phyloP scores from a whole-genome alignment of 2,888 invertebrate genomes.

The Lasioglossum pauxillum region DNA sequence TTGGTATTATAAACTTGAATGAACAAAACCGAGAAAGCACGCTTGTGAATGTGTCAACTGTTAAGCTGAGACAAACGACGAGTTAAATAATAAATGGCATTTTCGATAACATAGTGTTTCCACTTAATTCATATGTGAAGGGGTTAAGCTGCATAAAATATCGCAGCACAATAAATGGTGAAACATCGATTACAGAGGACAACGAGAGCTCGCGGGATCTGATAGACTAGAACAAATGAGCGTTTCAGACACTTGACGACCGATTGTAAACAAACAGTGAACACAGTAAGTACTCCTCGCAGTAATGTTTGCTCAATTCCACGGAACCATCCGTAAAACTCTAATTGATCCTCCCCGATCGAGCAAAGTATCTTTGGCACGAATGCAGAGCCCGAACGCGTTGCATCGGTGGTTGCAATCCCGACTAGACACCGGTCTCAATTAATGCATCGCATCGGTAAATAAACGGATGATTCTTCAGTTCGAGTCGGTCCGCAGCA shows the following conservation, averaged over 20 bases:
- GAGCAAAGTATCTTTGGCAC: constrained; percentile 37
- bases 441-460: constrained; percentile 79
- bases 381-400: constrained; percentile 27
- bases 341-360: constrained; percentile 32
- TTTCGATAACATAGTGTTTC: neutral
- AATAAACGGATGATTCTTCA: constrained; percentile 81
- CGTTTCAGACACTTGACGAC: neutral
- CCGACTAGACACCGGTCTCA: constrained; percentile 76
- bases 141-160: neutral
- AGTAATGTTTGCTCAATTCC: constrained; percentile 33
- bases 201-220: neutral
- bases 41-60: neutral
- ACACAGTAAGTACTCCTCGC: constrained; percentile 5
- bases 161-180: neutral
- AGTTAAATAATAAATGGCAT: neutral
- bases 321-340: constrained; percentile 30
- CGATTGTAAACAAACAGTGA: constrained; percentile 7
- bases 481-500: constrained; percentile 70
- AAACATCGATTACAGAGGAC: neutral
- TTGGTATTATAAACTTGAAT: too few relatives aligned
- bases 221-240: constrained; percentile 2
- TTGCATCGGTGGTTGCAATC: constrained; percentile 44
- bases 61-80: too few relatives aligned
- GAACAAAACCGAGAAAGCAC: neutral
- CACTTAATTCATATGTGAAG: neutral